These are phyloP conservation scores for Ariopsis seemanni DNA, from an alignment of 2,113 vertebrate species.

Conservation along the genomic window DNA sequence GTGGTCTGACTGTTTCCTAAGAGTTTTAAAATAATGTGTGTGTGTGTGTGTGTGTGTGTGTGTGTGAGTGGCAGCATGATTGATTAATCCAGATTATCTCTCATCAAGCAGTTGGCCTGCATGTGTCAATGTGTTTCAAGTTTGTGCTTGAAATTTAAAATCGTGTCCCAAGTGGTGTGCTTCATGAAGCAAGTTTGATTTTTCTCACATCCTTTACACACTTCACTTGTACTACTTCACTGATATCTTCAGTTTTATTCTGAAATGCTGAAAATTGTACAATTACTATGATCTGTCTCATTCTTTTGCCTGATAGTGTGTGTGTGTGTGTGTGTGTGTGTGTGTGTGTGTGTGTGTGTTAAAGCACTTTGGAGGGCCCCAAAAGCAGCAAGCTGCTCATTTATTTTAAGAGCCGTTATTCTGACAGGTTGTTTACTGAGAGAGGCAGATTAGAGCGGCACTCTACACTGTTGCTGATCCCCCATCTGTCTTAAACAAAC, in stretches of 20 bases:
- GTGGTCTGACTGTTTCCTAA: constrained; percentile 33
- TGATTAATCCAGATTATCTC: background rate
- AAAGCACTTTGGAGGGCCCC: constrained; percentile 61
- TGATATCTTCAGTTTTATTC: background rate
- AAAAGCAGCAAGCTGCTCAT: constrained; percentile 68
- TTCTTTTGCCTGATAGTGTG: background rate
- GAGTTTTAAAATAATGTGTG: constrained; percentile 30
- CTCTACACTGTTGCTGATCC: constrained; percentile 62
- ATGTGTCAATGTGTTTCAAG: background rate
- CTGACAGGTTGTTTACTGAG: constrained; percentile 74
- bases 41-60: constrained; percentile 17
- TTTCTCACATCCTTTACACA: background rate
- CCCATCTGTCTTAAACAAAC: constrained; percentile 60
- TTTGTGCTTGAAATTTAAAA: background rate
- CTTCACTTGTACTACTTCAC: background rate
- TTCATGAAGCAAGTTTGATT: background rate
- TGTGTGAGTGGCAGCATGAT: background rate
- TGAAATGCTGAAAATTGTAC: background rate
- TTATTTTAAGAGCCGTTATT: constrained; percentile 72
- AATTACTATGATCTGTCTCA: background rate
- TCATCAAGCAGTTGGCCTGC: background rate
- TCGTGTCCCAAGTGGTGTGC: background rate
- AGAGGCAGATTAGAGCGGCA: constrained; percentile 67
- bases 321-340: no score
- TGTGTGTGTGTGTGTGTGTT: constrained; percentile 15